Conservation (phyloP, 1,140 invertebrate species). For the Diorhabda carinulata region DNA sequence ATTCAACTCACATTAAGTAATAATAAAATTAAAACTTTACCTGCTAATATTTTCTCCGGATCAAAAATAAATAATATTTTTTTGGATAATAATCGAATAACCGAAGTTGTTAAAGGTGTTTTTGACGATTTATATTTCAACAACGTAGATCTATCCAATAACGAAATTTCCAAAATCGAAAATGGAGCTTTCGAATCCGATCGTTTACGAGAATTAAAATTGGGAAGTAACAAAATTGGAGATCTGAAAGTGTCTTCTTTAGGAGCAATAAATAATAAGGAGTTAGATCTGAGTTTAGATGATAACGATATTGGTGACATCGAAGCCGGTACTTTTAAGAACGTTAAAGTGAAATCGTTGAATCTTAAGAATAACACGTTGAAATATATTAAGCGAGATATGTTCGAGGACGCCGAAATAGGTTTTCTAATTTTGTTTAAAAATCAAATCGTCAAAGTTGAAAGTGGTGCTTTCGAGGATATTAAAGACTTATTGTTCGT, state of each 20-base stretch:
- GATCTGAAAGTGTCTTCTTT: not conserved
- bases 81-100: not conserved
- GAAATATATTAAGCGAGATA: not conserved
- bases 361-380: not conserved
- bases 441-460: conserved; percentile 4
- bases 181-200: not conserved
- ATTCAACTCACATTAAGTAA: not conserved
- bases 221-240: not conserved
- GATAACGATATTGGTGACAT: not conserved
- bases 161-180: not conserved
- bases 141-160: not conserved
- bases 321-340: not conserved
- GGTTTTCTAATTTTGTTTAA: not conserved
- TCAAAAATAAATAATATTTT: not conserved
- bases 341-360: not conserved
- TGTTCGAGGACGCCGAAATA: not conserved
- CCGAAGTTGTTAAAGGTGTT: not conserved
- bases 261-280: not conserved
- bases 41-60: not conserved
- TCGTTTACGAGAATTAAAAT: not conserved
- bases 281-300: not conserved
- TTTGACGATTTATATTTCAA: not conserved
- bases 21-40: not conserved
- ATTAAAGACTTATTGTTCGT: not conserved
- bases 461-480: not conserved